Evolutionary conservation across 92 coral and sea anemone species (phyloP).

Genomic region (Bergia sp.): DNA sequence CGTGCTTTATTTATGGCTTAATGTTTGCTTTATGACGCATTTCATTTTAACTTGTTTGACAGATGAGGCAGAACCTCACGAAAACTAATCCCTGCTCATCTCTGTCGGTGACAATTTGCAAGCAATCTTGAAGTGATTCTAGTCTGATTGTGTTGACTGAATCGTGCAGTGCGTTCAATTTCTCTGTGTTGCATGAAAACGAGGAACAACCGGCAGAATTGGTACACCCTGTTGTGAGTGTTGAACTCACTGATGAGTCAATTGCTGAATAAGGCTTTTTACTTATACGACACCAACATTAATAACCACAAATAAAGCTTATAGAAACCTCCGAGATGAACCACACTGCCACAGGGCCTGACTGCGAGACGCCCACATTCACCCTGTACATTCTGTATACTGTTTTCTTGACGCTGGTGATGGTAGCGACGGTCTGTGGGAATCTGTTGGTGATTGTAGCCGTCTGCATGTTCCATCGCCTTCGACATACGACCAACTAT

Average conservation of each 20-base stretch:
- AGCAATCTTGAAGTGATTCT: neutral
- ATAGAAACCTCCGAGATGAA: slow-evolving; percentile 12
- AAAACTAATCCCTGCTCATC: slow-evolving; percentile 17
- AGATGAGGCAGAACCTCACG: slow-evolving; percentile 18
- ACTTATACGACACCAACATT: neutral
- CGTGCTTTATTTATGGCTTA: slow-evolving; percentile 7
- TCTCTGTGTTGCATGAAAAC: neutral
- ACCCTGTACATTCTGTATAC: slow-evolving; percentile 63
- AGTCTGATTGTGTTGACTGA: neutral
- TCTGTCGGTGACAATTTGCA: slow-evolving; percentile 25
- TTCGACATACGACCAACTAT: slow-evolving; percentile 86
- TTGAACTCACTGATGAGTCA: neutral
- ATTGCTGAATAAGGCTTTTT: neutral
- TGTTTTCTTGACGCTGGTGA: slow-evolving; percentile 69
- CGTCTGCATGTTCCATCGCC: slow-evolving; percentile 73
- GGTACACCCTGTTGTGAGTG: neutral
- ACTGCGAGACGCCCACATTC: slow-evolving; percentile 62
- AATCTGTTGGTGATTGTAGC: slow-evolving; percentile 87
- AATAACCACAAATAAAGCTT: neutral
- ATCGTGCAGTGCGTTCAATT: neutral
- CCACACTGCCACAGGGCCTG: slow-evolving; percentile 3
- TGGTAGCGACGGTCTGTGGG: slow-evolving; percentile 83
- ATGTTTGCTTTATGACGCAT: slow-evolving; percentile 7
- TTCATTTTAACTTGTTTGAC: slow-evolving; percentile 37
- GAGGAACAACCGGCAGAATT: neutral